Evolutionary conservation across 2,113 vertebrate genomes (phyloP).

Genomic region (Dinomys branickii): DNA sequence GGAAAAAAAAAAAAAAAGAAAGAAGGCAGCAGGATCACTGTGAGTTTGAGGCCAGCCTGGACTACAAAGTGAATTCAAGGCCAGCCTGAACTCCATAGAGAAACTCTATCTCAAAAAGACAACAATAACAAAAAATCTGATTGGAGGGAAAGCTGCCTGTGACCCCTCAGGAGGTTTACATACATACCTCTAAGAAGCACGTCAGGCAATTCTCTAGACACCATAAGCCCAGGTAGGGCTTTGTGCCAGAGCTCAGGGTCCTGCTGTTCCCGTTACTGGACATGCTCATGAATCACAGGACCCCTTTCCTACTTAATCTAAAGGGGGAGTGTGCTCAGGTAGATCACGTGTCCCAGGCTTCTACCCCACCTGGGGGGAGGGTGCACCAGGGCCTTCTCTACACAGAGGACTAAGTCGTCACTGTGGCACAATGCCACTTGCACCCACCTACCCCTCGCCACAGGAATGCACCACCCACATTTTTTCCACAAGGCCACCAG

Average conservation of each 20-base stretch:
- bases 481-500: neutral
- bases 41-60: neutral
- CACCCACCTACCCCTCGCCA: neutral
- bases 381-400: neutral
- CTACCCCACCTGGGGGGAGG: neutral
- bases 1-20: neutral
- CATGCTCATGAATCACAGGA: neutral
- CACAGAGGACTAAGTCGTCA: neutral
- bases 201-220: neutral
- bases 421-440: neutral
- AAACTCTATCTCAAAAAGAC: neutral
- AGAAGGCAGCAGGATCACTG: neutral
- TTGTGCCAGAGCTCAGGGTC: neutral
- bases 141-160: neutral
- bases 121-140: neutral
- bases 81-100: neutral
- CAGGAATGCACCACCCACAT: neutral
- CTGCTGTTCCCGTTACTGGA: neutral
- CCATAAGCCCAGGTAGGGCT: neutral
- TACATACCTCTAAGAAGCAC: conserved; percentile 34
- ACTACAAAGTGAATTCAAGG: neutral
- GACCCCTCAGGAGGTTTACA: neutral
- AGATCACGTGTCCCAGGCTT: neutral
- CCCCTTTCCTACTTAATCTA: neutral
- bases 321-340: neutral